Base-by-base conservation (phyloP, 1,140 invertebrate species). In the Diorhabda sublineata region DNA sequence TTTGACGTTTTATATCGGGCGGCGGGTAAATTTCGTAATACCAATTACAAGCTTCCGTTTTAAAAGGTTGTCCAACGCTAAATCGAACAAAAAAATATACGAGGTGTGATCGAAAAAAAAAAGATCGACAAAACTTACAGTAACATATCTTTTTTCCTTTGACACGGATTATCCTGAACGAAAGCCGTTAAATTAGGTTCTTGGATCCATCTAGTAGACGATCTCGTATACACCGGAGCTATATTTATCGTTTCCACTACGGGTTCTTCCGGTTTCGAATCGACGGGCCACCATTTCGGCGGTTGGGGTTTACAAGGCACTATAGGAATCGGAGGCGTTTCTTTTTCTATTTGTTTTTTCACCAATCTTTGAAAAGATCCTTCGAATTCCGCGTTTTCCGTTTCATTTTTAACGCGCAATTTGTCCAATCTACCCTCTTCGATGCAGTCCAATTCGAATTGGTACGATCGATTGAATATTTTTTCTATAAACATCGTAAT, bases 31-130 rank as follows among this genome's bases (percentile, higher is more conserved):
- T 80, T 64, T 79, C 74, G 68, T 85, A 81, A 67, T 85, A 85
- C 81, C 82, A 85, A 64, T 81, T 84, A 74, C 83, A 83, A 2
- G 83, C 83, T 79, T 84, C 84, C 58, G 82, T 80, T 69, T 77
- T 78, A 69, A 82, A 85, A 6, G 83, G 81, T 52, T 79, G 79
- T 2, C 84, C 82, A 45, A 84, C 78, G 64, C 84, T 85, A 76
- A n/a, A 52, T 8, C 6, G n/a, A 52, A 8, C 47, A 52, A 8
- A 52, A 52, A 52, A 52, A 52, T 5, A 52, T 26, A 26, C 26
- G 26, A 26, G 26, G 26, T 26, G 26, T 26, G 26, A 26, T 26
- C 26, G 26, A 26, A 26, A 64, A 84, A 81, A 60, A 52, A 68
- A 58, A 71, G 52, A 68, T 8, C 9, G 2, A 42, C 26, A 26